Evolutionary conservation across 2,113 vertebrate genomes (phyloP).

Genomic region (Pangasianodon gigas): DNA sequence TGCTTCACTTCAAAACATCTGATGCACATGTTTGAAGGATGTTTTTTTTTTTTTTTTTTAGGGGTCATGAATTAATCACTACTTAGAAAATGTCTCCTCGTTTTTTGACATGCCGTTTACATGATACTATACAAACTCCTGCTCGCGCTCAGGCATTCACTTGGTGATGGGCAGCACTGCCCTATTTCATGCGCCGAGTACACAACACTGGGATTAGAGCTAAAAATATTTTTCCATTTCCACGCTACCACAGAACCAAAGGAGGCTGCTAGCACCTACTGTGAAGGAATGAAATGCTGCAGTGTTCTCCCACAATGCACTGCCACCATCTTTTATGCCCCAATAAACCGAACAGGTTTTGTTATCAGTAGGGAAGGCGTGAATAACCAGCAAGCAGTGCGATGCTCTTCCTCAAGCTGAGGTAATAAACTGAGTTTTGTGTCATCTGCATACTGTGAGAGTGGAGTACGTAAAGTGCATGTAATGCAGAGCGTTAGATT

Average conservation of each 20-base stretch:
- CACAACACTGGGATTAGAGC: constrained; percentile 45
- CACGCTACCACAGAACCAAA: not conserved
- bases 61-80: not conserved
- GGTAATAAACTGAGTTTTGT: not conserved
- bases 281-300: constrained; percentile 42
- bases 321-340: constrained; percentile 7
- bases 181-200: not conserved
- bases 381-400: not conserved
- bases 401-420: not conserved
- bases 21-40: not conserved
- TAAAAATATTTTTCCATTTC: constrained; percentile 51
- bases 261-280: constrained; percentile 1
- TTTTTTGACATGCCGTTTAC: not conserved
- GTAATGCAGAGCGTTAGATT: not conserved
- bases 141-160: not conserved
- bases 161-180: not conserved
- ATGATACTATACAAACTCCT: not conserved
- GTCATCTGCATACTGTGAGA: not conserved
- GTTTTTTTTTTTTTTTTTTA: not conserved
- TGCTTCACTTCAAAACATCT: not conserved
- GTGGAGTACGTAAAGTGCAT: not conserved
- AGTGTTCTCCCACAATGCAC: constrained; percentile 24
- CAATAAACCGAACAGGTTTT: constrained; percentile 34
- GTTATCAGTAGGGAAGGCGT: constrained; percentile 9
- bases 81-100: not conserved